Conservation (phyloP, 1,140 invertebrate genomes). For the Myzus persicae region DNA sequence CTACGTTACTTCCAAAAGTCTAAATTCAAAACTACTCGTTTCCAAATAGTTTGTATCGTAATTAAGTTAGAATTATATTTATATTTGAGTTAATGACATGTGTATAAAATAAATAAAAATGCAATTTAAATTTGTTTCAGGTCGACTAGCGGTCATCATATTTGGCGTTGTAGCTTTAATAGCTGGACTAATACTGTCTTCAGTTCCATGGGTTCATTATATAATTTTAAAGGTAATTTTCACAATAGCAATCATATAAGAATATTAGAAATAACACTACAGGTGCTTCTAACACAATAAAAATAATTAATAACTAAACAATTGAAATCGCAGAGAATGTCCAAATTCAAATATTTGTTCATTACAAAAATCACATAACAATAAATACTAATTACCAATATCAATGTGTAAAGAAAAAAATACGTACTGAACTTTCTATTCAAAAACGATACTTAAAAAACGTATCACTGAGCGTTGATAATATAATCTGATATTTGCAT, state of each 20-base stretch:
- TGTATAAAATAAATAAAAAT: neutral
- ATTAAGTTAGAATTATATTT: neutral
- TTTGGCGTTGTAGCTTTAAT: constrained; percentile 80
- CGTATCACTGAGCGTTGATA: neutral
- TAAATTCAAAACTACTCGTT: neutral
- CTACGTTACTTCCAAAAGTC: no score
- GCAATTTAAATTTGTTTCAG: constrained; percentile 68
- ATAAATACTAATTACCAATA: constrained; percentile 11
- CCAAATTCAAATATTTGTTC: neutral
- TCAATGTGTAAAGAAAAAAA: constrained; percentile 13
- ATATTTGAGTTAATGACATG: neutral
- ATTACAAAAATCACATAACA: neutral
- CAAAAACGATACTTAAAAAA: neutral
- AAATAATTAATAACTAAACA: constrained; percentile 4
- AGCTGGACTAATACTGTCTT: constrained; percentile 80
- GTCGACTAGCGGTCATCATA: constrained; percentile 78
- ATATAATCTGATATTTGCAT: neutral
- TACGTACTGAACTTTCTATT: neutral
- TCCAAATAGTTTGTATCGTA: neutral
- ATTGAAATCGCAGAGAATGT: constrained; percentile 10
- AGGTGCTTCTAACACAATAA: constrained; percentile 1
- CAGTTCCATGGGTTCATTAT: constrained; percentile 85
- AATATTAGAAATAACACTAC: neutral
- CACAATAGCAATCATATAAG: neutral
- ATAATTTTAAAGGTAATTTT: constrained; percentile 79